Conservation (phyloP, 2,113 vertebrate species). For the Hippolais icterina region DNA sequence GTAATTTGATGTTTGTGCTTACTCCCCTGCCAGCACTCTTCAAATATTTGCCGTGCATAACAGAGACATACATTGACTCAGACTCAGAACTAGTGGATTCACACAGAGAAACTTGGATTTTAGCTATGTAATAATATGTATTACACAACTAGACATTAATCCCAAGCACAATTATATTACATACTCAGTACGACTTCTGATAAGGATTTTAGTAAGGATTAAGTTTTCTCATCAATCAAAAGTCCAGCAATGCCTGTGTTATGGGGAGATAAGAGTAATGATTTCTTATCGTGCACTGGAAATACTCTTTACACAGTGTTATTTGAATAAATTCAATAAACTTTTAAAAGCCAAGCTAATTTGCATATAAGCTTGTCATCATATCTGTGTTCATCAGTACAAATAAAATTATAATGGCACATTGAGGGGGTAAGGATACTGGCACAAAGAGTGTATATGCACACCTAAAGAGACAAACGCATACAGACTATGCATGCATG, state of each 20-base stretch:
- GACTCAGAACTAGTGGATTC: neutral
- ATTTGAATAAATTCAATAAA: neutral
- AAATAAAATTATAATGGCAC: neutral
- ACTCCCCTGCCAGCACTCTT: neutral
- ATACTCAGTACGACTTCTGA: neutral
- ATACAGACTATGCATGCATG: rapidly evolving
- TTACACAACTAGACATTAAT: neutral
- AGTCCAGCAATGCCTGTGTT: neutral
- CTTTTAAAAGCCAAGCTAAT: neutral
- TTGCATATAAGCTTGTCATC: neutral
- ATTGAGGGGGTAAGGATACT: neutral
- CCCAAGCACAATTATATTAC: neutral
- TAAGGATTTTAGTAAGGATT: neutral
- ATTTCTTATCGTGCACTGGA: neutral
- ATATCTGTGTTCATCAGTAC: neutral
- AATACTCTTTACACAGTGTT: neutral
- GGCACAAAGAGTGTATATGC: neutral
- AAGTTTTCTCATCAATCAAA: neutral
- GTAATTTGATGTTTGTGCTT: neutral
- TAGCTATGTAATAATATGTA: neutral
- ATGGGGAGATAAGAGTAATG: neutral
- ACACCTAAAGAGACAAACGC: neutral
- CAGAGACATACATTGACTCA: neutral
- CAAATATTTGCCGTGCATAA: neutral
- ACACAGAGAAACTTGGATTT: neutral